phyloP scores from a whole-genome alignment of 1,140 invertebrate genomes.

The Sogatella furcifera region DNA sequence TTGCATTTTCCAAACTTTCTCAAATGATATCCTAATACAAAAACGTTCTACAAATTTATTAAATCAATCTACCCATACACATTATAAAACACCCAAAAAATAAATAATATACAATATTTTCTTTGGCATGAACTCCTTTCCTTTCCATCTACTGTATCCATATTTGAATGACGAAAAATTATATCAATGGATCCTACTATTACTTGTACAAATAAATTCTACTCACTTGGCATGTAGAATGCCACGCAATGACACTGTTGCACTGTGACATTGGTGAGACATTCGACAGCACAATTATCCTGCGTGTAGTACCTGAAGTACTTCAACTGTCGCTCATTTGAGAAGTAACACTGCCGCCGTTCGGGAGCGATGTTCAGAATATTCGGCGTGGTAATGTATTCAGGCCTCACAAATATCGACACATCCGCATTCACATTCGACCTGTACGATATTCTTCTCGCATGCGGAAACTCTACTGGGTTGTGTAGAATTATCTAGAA shows the following conservation, averaged over 20 bases:
- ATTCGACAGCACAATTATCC: constrained; percentile 31
- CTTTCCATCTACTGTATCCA: too few relatives aligned
- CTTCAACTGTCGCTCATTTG: constrained; percentile 42
- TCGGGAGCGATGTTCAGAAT: constrained; percentile 1
- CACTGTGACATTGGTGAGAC: constrained; percentile 24
- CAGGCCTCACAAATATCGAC: constrained; percentile 6
- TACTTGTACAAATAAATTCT: too few relatives aligned
- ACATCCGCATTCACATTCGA: background rate
- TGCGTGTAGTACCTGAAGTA: constrained; percentile 41
- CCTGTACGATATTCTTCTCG: background rate
- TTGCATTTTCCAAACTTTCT: too few relatives aligned
- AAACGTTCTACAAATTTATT: too few relatives aligned
- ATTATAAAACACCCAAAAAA: too few relatives aligned
- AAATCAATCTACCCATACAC: too few relatives aligned
- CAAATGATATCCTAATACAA: too few relatives aligned
- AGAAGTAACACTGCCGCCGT: constrained; percentile 40
- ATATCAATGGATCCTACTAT: too few relatives aligned
- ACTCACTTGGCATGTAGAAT: constrained; percentile 2
- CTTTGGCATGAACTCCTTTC: too few relatives aligned
- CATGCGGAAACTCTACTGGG: constrained; percentile 10
- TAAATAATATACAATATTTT: too few relatives aligned
- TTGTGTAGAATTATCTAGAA: constrained; percentile 16
- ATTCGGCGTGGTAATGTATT: background rate
- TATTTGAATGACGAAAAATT: too few relatives aligned
- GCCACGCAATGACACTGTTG: background rate